A percentile compares a stretch with the other conserved stretches of the same genome.
Evolutionary conservation across 2,113 vertebrate species (phyloP).

Genomic region (Leucopsar rothschildi): DNA sequence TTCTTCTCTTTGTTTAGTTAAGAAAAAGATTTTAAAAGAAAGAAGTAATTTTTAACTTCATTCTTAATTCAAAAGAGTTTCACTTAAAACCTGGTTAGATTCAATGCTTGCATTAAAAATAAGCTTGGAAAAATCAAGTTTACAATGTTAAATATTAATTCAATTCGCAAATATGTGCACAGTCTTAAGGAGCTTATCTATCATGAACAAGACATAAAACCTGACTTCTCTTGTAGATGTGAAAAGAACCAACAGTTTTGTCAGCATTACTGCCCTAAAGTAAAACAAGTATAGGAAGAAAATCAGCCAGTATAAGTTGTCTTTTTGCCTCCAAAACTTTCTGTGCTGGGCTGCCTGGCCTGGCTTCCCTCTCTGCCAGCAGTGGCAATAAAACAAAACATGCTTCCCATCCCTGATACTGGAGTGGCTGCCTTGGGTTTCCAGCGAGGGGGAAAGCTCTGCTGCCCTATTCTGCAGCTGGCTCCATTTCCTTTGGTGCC

Average conservation of each 20-base stretch:
- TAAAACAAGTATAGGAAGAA: neutral
- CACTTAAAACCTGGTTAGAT: neutral
- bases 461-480: neutral
- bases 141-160: neutral
- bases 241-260: neutral
- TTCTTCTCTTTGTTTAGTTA: neutral
- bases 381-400: neutral
- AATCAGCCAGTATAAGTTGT: neutral
- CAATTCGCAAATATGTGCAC: neutral
- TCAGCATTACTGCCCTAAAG: neutral
- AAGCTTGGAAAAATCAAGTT: neutral
- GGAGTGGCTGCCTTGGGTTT: neutral
- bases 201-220: neutral
- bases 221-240: neutral
- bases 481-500: neutral
- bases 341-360: neutral
- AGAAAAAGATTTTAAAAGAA: neutral
- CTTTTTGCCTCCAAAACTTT: neutral
- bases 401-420: fast-evolving
- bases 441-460: neutral
- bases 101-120: neutral
- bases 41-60: neutral
- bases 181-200: neutral
- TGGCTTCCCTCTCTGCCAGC: neutral
- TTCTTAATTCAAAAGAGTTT: neutral